Evolutionary conservation across 2,888 invertebrate genomes (phyloP), one percentile per base, ranked within the genome.

Genomic region (Morpho deidamia): DNA sequence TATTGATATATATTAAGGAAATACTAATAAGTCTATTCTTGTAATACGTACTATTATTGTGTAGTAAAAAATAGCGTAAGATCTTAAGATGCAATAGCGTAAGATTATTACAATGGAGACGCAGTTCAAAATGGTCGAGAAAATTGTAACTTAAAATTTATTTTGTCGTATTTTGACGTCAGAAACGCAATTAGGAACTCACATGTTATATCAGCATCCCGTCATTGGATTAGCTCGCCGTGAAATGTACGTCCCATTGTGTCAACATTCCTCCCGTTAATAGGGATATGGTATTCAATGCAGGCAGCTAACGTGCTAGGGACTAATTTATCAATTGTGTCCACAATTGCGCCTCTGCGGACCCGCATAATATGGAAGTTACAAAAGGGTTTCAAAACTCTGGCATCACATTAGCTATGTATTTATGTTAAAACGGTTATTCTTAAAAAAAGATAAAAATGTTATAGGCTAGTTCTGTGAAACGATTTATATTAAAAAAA

Each of bases 221-320:
- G 48, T 52, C 57, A 57, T 50, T 55, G 49, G 51, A 59, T 56
- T 57, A 59, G 41, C 40, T 46, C 40, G 42, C 50, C 48, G 51
- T 37, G 51, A 43, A 46, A 34, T 40, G 42, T 49, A 35, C 43
- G 51, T 44, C 44, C 57, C 50, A 59, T 57, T 59, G 57, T 51
- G 59, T 55, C 46, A 55, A 49, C 59, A 57, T 57, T 57, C 57
- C 54, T 32, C 51, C 32, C 41, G 57, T 59, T 59, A 59, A 57
- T 57, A 57, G 52, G 59, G 54, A 59, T 59, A 55, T 59, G 59
- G 57, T 55, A 59, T 59, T 57, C 57, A 57, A 57, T 55, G 57
- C 59, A 55, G 54, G 54, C 59, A 40, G 46, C 50, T 59, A 54
- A 50, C 56, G 57, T 52, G 56, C 56, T 52, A 50, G 52, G 44